Conservation (phyloP, 2,797 vertebrate genomes). For the Sebastes elongatus region DNA sequence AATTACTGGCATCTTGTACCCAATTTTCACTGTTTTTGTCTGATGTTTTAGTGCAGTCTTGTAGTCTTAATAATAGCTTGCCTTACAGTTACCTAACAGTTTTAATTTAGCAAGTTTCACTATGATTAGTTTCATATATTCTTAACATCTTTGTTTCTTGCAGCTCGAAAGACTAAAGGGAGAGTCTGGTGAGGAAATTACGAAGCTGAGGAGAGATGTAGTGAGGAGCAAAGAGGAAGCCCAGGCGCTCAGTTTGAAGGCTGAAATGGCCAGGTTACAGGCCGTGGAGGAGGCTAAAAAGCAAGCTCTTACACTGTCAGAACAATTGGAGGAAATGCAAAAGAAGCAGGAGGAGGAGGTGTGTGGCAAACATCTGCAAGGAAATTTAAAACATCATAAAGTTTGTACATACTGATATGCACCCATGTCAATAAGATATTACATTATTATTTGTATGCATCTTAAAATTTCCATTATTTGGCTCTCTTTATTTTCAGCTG, state of each 20-base stretch:
- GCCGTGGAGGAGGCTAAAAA: slow-evolving; percentile 61
- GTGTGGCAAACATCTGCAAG: slow-evolving; percentile 8
- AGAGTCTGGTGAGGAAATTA: slow-evolving; percentile 65
- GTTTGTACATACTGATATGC: slow-evolving; percentile 11
- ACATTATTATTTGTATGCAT: slow-evolving; percentile 13
- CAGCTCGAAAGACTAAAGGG: slow-evolving; percentile 71
- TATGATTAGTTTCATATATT: background rate
- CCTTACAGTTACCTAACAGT: background rate
- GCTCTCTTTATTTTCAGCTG: slow-evolving; percentile 55
- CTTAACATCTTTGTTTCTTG: slow-evolving; percentile 20
- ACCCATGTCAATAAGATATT: slow-evolving; percentile 3
- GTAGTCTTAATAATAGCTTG: background rate
- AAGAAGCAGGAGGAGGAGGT: slow-evolving; percentile 70
- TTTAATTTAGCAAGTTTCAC: slow-evolving; percentile 1
- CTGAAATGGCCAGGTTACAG: slow-evolving; percentile 60
- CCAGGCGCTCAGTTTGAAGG: slow-evolving; percentile 53
- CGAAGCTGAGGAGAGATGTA: slow-evolving; percentile 57
- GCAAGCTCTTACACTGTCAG: slow-evolving; percentile 49
- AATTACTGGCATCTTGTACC: slow-evolving; percentile 8
- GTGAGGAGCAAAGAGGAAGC: slow-evolving; percentile 65
- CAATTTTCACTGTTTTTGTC: background rate
- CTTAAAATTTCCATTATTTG: slow-evolving; percentile 16
- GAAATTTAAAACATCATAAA: slow-evolving; percentile 11
- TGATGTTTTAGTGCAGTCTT: slow-evolving; percentile 2
- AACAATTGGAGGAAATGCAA: slow-evolving; percentile 61